Evolutionary conservation across 1,140 invertebrate species (phyloP).

Genomic region (Pachyrhynchus sulphureomaculatus): DNA sequence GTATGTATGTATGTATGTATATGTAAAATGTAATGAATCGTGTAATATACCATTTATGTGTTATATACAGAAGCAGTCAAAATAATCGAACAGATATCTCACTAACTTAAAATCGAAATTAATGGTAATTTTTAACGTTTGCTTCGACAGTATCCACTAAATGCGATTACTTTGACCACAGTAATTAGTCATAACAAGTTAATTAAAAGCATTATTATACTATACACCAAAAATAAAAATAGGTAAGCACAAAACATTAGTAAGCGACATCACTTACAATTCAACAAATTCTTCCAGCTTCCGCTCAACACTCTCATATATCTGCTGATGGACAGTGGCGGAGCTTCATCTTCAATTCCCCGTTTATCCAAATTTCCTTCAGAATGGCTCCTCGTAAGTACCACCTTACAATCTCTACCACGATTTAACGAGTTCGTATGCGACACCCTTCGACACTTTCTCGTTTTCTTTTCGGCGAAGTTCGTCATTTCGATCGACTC

Average conservation of each 20-base stretch:
- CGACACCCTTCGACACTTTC: slow-evolving; percentile 36
- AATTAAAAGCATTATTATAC: no score
- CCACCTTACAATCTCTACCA: slow-evolving; percentile 27
- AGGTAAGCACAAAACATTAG: not conserved
- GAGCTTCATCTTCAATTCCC: slow-evolving; percentile 24
- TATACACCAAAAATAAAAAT: no score
- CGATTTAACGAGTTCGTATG: slow-evolving; percentile 45
- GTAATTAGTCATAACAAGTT: not conserved
- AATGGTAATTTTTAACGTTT: no score
- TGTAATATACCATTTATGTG: no score
- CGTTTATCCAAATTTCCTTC: slow-evolving; percentile 48
- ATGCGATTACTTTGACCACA: no score
- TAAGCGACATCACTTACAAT: slow-evolving; percentile 58
- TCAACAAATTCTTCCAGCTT: slow-evolving; percentile 65
- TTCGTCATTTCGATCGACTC: slow-evolving; percentile 23
- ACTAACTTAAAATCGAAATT: no score
- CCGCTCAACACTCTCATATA: slow-evolving; percentile 62
- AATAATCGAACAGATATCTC: no score
- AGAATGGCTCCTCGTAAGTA: slow-evolving; percentile 45
- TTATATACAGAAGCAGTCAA: no score
- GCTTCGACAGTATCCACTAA: no score
- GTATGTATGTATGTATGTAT: no score
- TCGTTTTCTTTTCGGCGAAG: slow-evolving; percentile 17
- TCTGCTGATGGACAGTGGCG: slow-evolving; percentile 58
- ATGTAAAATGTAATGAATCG: no score